Conservation (phyloP, 2,797 vertebrate species). For the Dendrocincla tyrannina region DNA sequence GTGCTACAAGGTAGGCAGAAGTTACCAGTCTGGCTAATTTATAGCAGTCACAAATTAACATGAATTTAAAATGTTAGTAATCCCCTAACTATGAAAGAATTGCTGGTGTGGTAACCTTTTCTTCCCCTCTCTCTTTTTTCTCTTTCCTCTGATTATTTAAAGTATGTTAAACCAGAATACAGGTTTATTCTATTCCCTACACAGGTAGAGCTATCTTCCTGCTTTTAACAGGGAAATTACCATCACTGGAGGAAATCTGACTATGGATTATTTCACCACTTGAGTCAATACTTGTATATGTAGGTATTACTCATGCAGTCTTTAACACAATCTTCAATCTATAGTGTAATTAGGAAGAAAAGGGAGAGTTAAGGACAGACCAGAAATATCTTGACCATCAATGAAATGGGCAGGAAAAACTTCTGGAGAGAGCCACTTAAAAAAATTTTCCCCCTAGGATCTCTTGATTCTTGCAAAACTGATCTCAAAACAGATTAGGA, state of each 20-base stretch:
- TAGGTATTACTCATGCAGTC: neutral
- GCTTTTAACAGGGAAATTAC: neutral
- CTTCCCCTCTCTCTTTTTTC: neutral
- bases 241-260: neutral
- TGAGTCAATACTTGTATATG: neutral
- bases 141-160: neutral
- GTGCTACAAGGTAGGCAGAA: neutral
- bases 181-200: neutral
- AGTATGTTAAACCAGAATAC: neutral
- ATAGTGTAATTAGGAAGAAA: neutral
- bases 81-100: neutral
- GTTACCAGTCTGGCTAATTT: neutral
- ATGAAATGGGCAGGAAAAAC: conserved; percentile 34
- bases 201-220: neutral
- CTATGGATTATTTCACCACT: neutral
- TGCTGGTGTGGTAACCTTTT: neutral
- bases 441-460: neutral
- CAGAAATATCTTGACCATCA: conserved; percentile 32
- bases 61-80: neutral
- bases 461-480: neutral
- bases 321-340: neutral
- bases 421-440: conserved; percentile 14
- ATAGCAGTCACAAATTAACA: neutral
- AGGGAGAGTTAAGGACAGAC: conserved; percentile 39
- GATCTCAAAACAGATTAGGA: conserved; percentile 39